Evolutionary conservation across 2,113 vertebrate genomes (phyloP).

Genomic region (Corapipo altera): DNA sequence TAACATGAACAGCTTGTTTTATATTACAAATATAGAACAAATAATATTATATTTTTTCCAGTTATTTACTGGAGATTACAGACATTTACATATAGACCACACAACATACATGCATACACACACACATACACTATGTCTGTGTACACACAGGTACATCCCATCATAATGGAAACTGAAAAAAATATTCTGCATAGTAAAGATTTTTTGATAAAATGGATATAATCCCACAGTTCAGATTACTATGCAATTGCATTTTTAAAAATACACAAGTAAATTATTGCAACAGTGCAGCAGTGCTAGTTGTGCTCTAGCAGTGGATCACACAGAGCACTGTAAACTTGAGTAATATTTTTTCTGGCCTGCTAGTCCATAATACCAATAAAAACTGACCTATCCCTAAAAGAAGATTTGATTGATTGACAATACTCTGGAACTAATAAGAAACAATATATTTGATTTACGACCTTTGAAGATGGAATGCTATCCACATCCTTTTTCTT

Average conservation of each 20-base stretch:
- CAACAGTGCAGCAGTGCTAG: not conserved
- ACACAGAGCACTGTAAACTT: not conserved
- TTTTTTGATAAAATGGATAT: not conserved
- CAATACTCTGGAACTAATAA: not conserved
- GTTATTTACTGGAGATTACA: not conserved
- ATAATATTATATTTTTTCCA: not conserved
- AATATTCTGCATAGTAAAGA: not conserved
- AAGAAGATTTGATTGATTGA: not conserved
- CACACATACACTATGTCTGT: fast-evolving
- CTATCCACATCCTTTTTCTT: not conserved
- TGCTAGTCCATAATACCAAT: not conserved
- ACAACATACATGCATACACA: not conserved
- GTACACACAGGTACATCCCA: fast-evolving
- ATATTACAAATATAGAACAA: not conserved
- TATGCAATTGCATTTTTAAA: not conserved
- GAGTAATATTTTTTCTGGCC: not conserved
- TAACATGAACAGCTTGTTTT: not conserved
- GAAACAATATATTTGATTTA: not conserved
- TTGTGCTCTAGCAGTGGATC: not conserved
- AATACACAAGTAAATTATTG: not conserved
- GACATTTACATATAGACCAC: not conserved
- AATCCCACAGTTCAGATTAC: not conserved
- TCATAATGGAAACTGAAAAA: not conserved
- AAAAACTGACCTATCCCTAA: not conserved
- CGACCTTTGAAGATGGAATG: not conserved